Base-by-base conservation (phyloP, 2,113 vertebrate species). In the Podocnemis expansa region DNA sequence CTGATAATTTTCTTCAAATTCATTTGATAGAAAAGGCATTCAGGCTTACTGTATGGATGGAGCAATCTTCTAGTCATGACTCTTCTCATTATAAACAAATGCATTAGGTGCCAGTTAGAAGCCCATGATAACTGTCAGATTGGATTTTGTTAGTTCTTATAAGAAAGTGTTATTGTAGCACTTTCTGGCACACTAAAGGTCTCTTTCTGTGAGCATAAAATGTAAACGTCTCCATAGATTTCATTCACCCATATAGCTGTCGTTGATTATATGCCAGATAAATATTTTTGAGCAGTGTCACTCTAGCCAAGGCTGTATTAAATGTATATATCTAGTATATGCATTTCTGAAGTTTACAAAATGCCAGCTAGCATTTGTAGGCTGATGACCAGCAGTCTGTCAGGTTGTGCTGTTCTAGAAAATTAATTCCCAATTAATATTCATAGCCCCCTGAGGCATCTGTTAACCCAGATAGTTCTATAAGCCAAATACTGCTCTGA, bases 311-410 rank as follows among this genome's bases (percentile, higher is more conserved):
- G 41, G 17, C 47, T 89, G 19, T 47, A 7, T 11, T 0, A 0
- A 82, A 14, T 75, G 24, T 80, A 38, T 5, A 2, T 56, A 84
- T 80, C 73, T 84, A 31, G 38, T 84, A 34, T 8, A 16, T 56
- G 19, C 27, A 78, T 51, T 83, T 80, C 5, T 90, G 70, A 27
- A 51, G 49, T 45, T 95, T 21, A 86, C 56, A 84, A 82, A 84
- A 78, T 84, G 63, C 16, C 12, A 1, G 27, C 5, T 82, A n/a
- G 29, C 1, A 1, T 47, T 60, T 63, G 22, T 79, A 93, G 82
- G 60, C 55, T n/a, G 14, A 38, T 25, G 25, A 9, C 25, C 21
- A 24, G 38, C 38, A 41, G 75, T 79, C 83, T 82, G 11, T 67
- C 92, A 73, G 56, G 78, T 16, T 0, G 0, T 80, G 27, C 41